Conservation (phyloP, 2,888 invertebrate genomes). For the Habroteleia sp. region DNA sequence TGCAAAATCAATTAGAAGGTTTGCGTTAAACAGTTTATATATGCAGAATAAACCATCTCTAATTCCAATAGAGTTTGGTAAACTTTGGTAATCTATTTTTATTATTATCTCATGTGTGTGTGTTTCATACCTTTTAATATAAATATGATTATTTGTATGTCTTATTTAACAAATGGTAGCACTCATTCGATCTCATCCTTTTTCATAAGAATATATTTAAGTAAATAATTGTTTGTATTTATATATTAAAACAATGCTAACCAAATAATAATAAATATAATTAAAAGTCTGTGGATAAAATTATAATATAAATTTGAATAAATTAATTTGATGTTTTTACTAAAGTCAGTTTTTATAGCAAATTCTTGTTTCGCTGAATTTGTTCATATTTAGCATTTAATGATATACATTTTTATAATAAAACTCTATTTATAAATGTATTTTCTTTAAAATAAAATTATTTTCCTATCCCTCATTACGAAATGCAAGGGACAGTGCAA, state of each 20-base stretch:
- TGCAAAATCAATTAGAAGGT: constrained; percentile 35
- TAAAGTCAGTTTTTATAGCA: too few species aligned
- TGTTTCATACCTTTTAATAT: constrained; percentile 9
- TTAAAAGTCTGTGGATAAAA: too few species aligned
- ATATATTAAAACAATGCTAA: too few species aligned
- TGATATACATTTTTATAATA: constrained; percentile 69
- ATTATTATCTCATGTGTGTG: too few species aligned
- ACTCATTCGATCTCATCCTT: constrained; percentile 31
- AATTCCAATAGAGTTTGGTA: constrained; percentile 32
- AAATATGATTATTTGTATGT: too few species aligned
- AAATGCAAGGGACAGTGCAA: too few species aligned
- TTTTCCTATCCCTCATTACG: constrained; percentile 44
- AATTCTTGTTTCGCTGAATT: too few species aligned
- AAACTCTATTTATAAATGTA: constrained; percentile 75
- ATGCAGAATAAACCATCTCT: constrained; percentile 12
- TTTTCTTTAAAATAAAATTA: constrained; percentile 69
- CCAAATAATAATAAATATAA: too few species aligned
- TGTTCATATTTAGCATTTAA: too few species aligned
- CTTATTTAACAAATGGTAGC: constrained; percentile 30
- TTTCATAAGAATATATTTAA: constrained; percentile 2
- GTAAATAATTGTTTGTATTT: background rate
- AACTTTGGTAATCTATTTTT: constrained; percentile 21
- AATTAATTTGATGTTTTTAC: too few species aligned
- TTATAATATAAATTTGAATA: too few species aligned
- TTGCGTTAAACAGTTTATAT: constrained; percentile 24